A percentile compares a stretch with the other conserved stretches of the same genome.
Conservation (phyloP, 2,797 vertebrate species). For the Notolepis coatsorum region DNA sequence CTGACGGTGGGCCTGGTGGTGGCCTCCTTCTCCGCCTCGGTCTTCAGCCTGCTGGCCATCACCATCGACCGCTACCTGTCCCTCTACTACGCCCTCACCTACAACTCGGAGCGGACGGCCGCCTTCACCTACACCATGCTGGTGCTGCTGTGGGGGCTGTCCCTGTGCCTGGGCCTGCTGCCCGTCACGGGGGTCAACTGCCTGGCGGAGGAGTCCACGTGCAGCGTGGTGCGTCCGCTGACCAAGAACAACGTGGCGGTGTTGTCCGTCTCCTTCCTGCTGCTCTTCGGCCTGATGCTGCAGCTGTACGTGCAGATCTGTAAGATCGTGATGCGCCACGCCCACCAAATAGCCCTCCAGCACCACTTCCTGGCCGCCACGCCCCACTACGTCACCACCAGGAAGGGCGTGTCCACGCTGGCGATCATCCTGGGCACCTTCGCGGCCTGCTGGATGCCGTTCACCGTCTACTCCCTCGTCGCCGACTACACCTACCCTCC, state of each 20-base stretch:
- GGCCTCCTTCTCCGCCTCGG: constrained; percentile 97
- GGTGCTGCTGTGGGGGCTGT: constrained; percentile 93
- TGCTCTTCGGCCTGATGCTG: constrained; percentile 98
- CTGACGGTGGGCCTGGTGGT: constrained; percentile 95
- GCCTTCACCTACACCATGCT: constrained; percentile 98
- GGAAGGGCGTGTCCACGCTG: constrained; percentile 97
- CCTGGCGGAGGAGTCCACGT: constrained; percentile 91
- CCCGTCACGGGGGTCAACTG: constrained; percentile 97
- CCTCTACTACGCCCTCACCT: constrained; percentile 97
- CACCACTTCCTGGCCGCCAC: constrained; percentile 98
- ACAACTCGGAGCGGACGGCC: constrained; percentile 96
- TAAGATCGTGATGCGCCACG: constrained; percentile 97
- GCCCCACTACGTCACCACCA: constrained; percentile 97
- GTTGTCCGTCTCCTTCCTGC: constrained; percentile 95
- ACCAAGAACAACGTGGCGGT: constrained; percentile 97
- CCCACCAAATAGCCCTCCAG: constrained; percentile 98
- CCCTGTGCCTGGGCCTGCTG: constrained; percentile 92
- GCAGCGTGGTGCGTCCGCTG: constrained; percentile 95
- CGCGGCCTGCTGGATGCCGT: constrained; percentile 99
- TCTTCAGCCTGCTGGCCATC: constrained; percentile 97
- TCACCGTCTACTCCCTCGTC: constrained; percentile 96
- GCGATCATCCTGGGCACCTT: constrained; percentile 98
- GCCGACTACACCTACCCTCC: constrained; percentile 98
- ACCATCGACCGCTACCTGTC: constrained; percentile 99
- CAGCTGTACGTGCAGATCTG: constrained; percentile 99